phyloP scores from a whole-genome alignment of 2,797 vertebrate species.

The Linurgus olivaceus region DNA sequence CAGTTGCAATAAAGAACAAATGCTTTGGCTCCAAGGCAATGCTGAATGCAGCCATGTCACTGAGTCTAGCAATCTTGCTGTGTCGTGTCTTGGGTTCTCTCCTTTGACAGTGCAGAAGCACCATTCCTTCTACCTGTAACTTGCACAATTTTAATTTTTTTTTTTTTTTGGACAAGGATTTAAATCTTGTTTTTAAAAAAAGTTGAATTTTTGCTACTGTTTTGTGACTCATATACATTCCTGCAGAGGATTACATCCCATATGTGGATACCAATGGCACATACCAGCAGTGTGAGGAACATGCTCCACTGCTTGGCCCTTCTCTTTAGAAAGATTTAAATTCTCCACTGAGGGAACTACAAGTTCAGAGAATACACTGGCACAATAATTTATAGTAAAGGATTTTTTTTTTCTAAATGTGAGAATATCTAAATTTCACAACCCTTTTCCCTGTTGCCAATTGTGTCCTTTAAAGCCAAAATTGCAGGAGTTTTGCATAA shows the following conservation, averaged over 20 bases:
- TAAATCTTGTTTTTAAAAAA: neutral
- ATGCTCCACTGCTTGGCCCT: neutral
- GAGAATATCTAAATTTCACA: neutral
- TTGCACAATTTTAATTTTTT: neutral
- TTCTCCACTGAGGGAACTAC: neutral
- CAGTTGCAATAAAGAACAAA: neutral
- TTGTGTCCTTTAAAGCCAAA: neutral
- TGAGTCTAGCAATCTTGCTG: neutral
- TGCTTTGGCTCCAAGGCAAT: neutral
- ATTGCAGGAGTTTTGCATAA: neutral
- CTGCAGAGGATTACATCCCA: neutral
- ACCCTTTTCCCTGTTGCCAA: neutral
- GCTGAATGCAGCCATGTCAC: neutral
- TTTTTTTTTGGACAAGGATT: neutral
- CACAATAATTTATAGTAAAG: neutral
- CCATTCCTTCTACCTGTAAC: neutral
- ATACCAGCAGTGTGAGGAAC: fast-evolving
- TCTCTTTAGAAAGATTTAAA: neutral
- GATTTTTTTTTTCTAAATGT: neutral
- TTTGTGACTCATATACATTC: neutral
- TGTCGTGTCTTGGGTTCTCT: neutral
- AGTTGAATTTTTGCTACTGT: neutral
- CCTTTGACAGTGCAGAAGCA: neutral
- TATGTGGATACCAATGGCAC: neutral
- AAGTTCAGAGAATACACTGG: neutral